Base-by-base conservation (phyloP, 2,113 vertebrate species). In the Glaucidium brasilianum region DNA sequence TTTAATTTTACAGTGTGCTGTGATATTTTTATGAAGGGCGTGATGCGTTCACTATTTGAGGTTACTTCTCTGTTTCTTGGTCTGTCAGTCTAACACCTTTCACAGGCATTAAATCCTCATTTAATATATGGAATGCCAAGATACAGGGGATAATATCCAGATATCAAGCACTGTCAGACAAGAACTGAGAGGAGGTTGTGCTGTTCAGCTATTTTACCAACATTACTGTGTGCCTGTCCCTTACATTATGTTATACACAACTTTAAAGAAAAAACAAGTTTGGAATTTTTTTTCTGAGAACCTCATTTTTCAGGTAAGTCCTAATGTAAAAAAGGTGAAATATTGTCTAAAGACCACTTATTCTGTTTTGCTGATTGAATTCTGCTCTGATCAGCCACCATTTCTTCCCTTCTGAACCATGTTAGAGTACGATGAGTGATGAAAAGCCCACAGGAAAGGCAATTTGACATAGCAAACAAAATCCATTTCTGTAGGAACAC, bases 11-110 rank as follows among this genome's bases (percentile, higher is more conserved):
- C 62, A 69, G 86, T 27, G 69, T 92, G 85, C 73, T 87, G 73
- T 69, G 90, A 94, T 94, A 84, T 95, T 95, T 94, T 96, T 96
- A 69, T 66, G 64, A 79, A 95, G 89, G 79, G 78, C 4, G 41
- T 93, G 85, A 96, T 88, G 80, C 2, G 0, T 86, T 64, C 53
- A 35, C 52, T 90, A 18, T 86, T 97, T 91, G 78, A 77, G 82
- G 63, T 60, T 94, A 55, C 86, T 91, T 68, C 72, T 66, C 68
- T 59, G 8, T 81, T 72, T 80, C 74, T 88, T 88, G 47, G 18
- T 32, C 64, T 34, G 1, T 73, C 87, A 97, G 60, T 80, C 81
- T 84, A 78, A 95, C 94, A 96, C 91, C 79, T 97, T 94, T 73
- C 66, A 62, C 11, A 73, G 55, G 52, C 43, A 89, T 67, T 92